Percentiles rank a stretch among this genome's conserved stretches.
These are phyloP conservation scores for Subanguina moxae DNA, from an alignment of 1,140 invertebrate genomes.

Conservation along the genomic window DNA sequence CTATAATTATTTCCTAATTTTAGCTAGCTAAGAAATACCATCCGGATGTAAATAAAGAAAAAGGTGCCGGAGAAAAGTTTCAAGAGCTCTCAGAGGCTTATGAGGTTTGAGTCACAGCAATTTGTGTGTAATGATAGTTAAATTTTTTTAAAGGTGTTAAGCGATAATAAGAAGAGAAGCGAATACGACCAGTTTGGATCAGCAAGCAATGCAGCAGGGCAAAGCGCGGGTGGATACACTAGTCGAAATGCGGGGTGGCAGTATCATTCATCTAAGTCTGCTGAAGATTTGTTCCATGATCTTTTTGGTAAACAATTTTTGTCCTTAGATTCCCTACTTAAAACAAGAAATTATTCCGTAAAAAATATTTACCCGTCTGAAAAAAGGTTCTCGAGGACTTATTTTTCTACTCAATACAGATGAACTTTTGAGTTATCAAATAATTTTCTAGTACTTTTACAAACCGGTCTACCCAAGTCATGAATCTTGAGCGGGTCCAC, in stretches of 20 bases:
- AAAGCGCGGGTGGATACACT: slow-evolving; percentile 5
- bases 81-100: slow-evolving; percentile 97
- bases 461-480: too few species aligned
- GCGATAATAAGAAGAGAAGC: slow-evolving; percentile 79
- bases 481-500: too few species aligned
- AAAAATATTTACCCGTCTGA: too few species aligned
- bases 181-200: slow-evolving; percentile 15
- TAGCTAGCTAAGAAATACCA: slow-evolving; percentile 93
- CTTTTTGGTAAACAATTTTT: too few species aligned
- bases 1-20: too few species aligned
- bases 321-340: too few species aligned
- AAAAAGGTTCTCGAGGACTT: too few species aligned
- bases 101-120: slow-evolving; percentile 70
- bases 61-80: slow-evolving; percentile 83
- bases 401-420: too few species aligned
- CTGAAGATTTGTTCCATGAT: slow-evolving; percentile 91
- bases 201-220: slow-evolving; percentile 70
- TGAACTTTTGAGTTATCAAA: too few species aligned
- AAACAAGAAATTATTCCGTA: too few species aligned
- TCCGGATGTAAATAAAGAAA: slow-evolving; percentile 97
- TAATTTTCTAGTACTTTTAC: too few species aligned
- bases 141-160: slow-evolving; percentile 68
- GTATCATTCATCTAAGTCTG: slow-evolving; percentile 81
- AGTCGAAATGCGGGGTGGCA: slow-evolving; percentile 54
- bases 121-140: background rate